phyloP scores from a whole-genome alignment of 2,797 vertebrate genomes.

The Peromyscus attwateri region DNA sequence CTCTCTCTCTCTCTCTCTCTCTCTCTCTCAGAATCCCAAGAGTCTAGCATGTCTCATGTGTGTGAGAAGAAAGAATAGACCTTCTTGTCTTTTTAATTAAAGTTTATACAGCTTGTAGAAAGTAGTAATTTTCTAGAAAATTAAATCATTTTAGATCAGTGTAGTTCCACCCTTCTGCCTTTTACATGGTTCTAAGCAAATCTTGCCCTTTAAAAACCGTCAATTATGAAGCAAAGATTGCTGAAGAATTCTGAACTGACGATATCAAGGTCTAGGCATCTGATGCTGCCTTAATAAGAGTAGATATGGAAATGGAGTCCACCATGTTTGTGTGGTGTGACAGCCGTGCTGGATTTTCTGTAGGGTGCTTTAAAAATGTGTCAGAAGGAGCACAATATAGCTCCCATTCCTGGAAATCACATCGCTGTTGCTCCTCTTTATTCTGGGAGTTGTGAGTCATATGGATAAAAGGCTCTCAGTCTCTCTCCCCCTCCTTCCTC shows the following conservation, averaged over 20 bases:
- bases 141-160: constrained; percentile 82
- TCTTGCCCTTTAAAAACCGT: constrained; percentile 66
- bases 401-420: neutral
- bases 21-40: constrained; percentile 54
- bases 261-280: constrained; percentile 50
- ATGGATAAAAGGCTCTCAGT: neutral
- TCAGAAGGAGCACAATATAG: neutral
- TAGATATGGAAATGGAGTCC: neutral
- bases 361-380: neutral
- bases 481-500: neutral
- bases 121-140: constrained; percentile 83
- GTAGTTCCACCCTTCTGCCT: constrained; percentile 62
- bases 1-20: constrained; percentile 19
- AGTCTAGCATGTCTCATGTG: constrained; percentile 55
- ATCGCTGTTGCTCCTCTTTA: neutral
- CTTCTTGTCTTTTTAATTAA: constrained; percentile 87
- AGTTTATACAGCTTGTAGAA: constrained; percentile 86
- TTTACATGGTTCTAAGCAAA: constrained; percentile 73
- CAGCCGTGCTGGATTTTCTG: neutral
- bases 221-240: constrained; percentile 69
- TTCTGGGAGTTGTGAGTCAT: constrained; percentile 22
- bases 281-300: neutral
- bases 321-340: neutral
- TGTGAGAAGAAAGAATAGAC: constrained; percentile 80
- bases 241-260: constrained; percentile 58